These are phyloP conservation scores for Calyptommatus sinebrachiatus DNA, from an alignment of 2,113 vertebrate species.

Conservation along the genomic window DNA sequence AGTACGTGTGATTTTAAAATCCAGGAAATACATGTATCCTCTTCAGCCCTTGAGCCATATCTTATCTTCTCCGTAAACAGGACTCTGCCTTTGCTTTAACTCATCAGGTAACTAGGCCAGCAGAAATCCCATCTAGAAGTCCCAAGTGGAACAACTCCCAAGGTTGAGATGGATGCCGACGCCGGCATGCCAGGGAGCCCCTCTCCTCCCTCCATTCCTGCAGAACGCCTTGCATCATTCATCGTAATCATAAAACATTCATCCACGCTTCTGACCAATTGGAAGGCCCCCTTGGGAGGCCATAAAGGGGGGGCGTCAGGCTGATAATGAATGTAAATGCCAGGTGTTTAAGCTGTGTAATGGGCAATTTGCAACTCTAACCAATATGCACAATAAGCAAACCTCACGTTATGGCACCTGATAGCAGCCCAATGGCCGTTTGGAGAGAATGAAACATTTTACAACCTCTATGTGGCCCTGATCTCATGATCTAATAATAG, in stretches of 20 bases:
- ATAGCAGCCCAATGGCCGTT: constrained; percentile 65
- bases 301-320: constrained; percentile 64
- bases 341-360: constrained; percentile 68
- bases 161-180: neutral
- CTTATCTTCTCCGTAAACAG: neutral
- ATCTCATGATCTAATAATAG: constrained; percentile 70
- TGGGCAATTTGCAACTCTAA: constrained; percentile 74
- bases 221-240: constrained; percentile 63
- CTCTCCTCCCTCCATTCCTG: neutral
- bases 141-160: too few species aligned
- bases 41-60: too few species aligned
- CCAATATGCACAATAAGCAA: constrained; percentile 74
- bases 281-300: constrained; percentile 67
- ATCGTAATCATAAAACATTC: constrained; percentile 76
- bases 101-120: neutral
- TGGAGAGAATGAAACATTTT: constrained; percentile 69
- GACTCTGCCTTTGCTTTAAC: neutral
- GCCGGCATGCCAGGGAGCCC: neutral
- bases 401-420: constrained; percentile 69
- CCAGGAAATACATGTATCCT: too few species aligned
- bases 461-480: constrained; percentile 64
- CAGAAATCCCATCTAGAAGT: neutral
- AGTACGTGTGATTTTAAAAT: neutral
- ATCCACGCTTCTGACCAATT: constrained; percentile 73
- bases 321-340: constrained; percentile 73